These are phyloP conservation scores for Channa argus DNA, from an alignment of 2,113 vertebrate genomes.

Conservation along the genomic window DNA sequence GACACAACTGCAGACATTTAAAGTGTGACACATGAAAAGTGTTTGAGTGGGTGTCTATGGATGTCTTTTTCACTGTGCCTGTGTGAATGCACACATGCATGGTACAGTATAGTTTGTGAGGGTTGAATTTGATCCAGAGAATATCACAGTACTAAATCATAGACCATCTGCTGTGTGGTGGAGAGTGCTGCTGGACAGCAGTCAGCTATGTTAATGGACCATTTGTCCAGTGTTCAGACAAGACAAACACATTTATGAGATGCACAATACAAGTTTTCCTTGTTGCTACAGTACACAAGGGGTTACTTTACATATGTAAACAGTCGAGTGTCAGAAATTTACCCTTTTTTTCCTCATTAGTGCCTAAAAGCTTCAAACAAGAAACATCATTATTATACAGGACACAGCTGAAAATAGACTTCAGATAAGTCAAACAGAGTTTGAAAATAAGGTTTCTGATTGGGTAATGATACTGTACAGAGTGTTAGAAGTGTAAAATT, in stretches of 20 bases:
- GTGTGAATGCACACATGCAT: conserved; percentile 39
- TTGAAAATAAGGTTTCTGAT: conserved; percentile 8
- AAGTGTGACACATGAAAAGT: conserved; percentile 34
- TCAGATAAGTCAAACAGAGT: conserved; percentile 16
- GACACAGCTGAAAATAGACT: conserved; percentile 15
- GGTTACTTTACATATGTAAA: conserved; percentile 57
- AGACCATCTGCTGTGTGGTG: conserved; percentile 72
- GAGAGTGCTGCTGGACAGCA: conserved; percentile 63
- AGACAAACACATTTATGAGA: conserved; percentile 57
- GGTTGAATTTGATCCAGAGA: conserved; percentile 60
- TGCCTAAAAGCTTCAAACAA: conserved; percentile 23
- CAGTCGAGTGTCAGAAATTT: conserved; percentile 16
- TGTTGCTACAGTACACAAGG: conserved; percentile 36
- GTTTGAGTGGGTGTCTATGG: conserved; percentile 27
- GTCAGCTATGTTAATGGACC: conserved; percentile 68
- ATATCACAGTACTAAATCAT: conserved; percentile 62
- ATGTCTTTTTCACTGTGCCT: conserved; percentile 33
- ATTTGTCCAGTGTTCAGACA: conserved; percentile 66
- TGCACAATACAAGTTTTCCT: conserved; percentile 35
- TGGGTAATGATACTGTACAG: not conserved
- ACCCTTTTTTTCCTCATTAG: conserved; percentile 28
- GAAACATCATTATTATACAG: conserved; percentile 13
- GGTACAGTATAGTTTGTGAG: conserved; percentile 41
- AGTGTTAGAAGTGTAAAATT: not conserved
- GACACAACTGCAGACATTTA: conserved; percentile 59